Evolutionary conservation across 2,888 invertebrate genomes (phyloP).

Genomic region (Hypsopygia costalis): DNA sequence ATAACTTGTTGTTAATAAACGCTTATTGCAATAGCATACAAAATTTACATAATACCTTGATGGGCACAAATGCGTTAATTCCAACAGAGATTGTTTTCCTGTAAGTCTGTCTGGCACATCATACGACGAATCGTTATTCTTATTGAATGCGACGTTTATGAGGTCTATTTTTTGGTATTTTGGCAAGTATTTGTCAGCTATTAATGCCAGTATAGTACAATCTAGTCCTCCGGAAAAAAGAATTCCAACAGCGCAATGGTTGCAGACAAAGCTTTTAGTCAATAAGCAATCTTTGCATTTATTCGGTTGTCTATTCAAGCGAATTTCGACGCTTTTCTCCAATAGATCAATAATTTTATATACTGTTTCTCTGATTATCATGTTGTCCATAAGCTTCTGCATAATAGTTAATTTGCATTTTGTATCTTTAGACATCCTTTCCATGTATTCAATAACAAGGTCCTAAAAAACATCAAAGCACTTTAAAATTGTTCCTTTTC

Average conservation of each 20-base stretch:
- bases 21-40: too few species aligned
- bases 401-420: slow-evolving; percentile 50
- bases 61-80: slow-evolving; percentile 85
- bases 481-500: too few species aligned
- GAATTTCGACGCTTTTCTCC: slow-evolving; percentile 79
- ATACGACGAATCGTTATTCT: slow-evolving; percentile 61
- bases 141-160: slow-evolving; percentile 96
- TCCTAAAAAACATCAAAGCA: slow-evolving; percentile 37
- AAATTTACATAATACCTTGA: too few species aligned
- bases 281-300: slow-evolving; percentile 82
- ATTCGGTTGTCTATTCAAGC: slow-evolving; percentile 81
- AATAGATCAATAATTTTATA: slow-evolving; percentile 70
- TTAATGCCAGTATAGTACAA: slow-evolving; percentile 92
- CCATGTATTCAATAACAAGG: slow-evolving; percentile 39
- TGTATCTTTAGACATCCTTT: slow-evolving; percentile 31
- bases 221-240: slow-evolving; percentile 98
- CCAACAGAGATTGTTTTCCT: slow-evolving; percentile 84
- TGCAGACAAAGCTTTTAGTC: slow-evolving; percentile 45
- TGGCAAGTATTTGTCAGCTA: slow-evolving; percentile 86
- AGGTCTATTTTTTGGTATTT: slow-evolving; percentile 89
- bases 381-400: slow-evolving; percentile 53
- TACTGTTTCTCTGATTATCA: slow-evolving; percentile 57
- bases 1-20: too few species aligned
- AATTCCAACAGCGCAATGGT: slow-evolving; percentile 86
- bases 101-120: slow-evolving; percentile 93